Conservation (phyloP, 2,888 invertebrate species). For the Microdon myrmicae region DNA sequence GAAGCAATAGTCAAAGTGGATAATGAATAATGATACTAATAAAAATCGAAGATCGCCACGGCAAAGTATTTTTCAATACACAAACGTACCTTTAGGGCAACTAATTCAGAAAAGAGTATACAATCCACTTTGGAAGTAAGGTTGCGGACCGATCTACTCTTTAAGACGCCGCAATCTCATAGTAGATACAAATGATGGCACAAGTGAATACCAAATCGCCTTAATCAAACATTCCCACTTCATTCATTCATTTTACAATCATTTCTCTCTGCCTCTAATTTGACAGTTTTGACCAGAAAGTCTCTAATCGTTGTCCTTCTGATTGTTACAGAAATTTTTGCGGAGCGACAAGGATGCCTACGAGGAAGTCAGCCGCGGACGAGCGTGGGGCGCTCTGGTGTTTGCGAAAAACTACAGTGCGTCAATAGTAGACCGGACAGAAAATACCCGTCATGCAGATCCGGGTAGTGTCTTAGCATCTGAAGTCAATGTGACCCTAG, state of each 20-base stretch:
- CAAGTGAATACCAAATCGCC: no score
- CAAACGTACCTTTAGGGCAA: no score
- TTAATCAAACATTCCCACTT: no score
- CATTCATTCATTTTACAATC: slow-evolving; percentile 49
- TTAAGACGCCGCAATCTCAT: no score
- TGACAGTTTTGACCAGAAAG: slow-evolving; percentile 29
- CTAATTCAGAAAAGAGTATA: no score
- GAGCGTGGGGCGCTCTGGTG: slow-evolving; percentile 80
- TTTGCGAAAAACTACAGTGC: slow-evolving; percentile 82
- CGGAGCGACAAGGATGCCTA: slow-evolving; percentile 73
- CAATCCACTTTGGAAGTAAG: no score
- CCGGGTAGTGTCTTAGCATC: slow-evolving; percentile 72
- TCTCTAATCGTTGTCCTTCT: slow-evolving; percentile 5
- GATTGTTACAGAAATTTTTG: slow-evolving; percentile 69
- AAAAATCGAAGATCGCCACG: no score
- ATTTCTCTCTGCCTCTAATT: slow-evolving; percentile 45
- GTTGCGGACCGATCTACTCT: no score
- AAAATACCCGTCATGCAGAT: slow-evolving; percentile 71
- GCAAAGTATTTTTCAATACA: no score
- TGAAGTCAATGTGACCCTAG: slow-evolving; percentile 78
- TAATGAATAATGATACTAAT: no score
- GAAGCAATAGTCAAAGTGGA: no score
- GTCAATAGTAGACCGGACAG: slow-evolving; percentile 73
- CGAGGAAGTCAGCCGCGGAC: slow-evolving; percentile 75
- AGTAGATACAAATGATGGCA: no score